A percentile compares a stretch with the other conserved stretches of the same genome.
Evolutionary conservation across 2,113 vertebrate species (phyloP).

Genomic region (Elephas maximus): DNA sequence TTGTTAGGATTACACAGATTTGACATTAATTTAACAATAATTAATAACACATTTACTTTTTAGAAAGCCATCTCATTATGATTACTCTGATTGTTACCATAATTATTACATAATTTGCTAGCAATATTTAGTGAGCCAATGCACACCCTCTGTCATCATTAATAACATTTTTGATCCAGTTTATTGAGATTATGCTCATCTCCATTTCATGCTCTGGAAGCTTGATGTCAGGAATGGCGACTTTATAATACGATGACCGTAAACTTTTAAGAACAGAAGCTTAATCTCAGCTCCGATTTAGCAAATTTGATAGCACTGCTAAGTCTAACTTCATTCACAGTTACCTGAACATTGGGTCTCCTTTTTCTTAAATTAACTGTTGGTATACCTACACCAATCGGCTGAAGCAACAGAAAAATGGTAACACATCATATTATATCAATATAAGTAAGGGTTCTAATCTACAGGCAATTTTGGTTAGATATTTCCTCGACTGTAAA

Average conservation of each 20-base stretch:
- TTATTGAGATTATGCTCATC: conserved; percentile 81
- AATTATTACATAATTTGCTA: conserved; percentile 69
- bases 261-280: conserved; percentile 84
- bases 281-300: conserved; percentile 81
- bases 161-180: conserved; percentile 77
- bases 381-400: conserved; percentile 92
- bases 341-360: conserved; percentile 92
- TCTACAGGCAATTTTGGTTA: not conserved
- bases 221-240: conserved; percentile 80
- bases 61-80: conserved; percentile 24
- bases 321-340: conserved; percentile 81
- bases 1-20: conserved; percentile 14
- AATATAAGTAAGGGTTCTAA: not conserved
- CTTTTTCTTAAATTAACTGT: conserved; percentile 92
- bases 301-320: conserved; percentile 81
- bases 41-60: conserved; percentile 28
- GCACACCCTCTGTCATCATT: conserved; percentile 76
- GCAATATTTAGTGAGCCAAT: conserved; percentile 85
- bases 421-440: conserved; percentile 79
- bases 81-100: conserved; percentile 59
- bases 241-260: conserved; percentile 72
- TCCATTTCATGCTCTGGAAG: conserved; percentile 88
- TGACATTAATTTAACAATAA: conserved; percentile 30
- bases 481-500: not conserved
- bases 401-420: conserved; percentile 90